Conservation (phyloP, 2,888 invertebrate species). For the Eupithecia centaureata region DNA sequence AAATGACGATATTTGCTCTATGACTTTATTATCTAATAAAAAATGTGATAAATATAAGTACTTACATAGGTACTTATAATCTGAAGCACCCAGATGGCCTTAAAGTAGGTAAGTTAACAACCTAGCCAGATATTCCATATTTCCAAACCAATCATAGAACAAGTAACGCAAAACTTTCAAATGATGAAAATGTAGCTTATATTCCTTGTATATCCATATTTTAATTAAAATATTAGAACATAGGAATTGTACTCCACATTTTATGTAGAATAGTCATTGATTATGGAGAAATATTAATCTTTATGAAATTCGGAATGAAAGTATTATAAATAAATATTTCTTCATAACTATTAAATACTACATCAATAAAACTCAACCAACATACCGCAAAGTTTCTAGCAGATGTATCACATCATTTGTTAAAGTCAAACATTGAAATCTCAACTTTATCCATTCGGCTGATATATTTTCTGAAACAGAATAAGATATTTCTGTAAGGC, state of each 20-base stretch:
- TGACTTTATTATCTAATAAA: constrained; percentile 38
- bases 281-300: constrained; percentile 76
- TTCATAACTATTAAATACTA: constrained; percentile 62
- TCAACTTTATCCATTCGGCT: constrained; percentile 90
- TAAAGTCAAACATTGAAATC: constrained; percentile 90
- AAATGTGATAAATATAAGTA: not conserved
- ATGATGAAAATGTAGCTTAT: constrained; percentile 29
- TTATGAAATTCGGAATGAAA: not conserved
- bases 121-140: not conserved
- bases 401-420: constrained; percentile 87
- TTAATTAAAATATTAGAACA: constrained; percentile 40
- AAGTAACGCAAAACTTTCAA: constrained; percentile 40
- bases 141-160: constrained; percentile 49
- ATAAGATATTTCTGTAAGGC: constrained; percentile 27
- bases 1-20: constrained; percentile 49
- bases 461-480: constrained; percentile 87
- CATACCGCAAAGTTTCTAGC: constrained; percentile 86
- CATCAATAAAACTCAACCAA: constrained; percentile 53
- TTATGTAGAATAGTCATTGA: constrained; percentile 50
- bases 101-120: not conserved
- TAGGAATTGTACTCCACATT: constrained; percentile 41
- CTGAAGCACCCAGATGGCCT: not conserved
- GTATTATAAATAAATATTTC: constrained; percentile 67
- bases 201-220: constrained; percentile 34
- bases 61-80: too few relatives aligned